Evolutionary conservation across 1,140 invertebrate species (phyloP), one percentile per base, ranked within the genome.

Genomic region (Parapsyche elsis): DNA sequence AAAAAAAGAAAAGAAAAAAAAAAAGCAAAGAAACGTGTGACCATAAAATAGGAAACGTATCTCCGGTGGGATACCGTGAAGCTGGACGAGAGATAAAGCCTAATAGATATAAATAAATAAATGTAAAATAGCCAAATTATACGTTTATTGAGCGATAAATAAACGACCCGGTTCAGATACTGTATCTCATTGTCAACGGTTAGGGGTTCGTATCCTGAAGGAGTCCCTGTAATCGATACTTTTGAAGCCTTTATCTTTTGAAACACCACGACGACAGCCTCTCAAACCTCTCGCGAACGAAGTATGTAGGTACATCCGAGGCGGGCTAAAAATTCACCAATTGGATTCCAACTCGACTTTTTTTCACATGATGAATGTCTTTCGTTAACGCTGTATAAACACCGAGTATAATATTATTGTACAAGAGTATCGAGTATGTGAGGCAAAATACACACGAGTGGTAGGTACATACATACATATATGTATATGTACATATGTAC

Each of bases 41-140:
- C 57, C 57, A 38, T 77, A 64, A 77, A 77, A 77, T 77, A 77
- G 57, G 24, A 77, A 67, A 24, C 64, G 64, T 12, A 67, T 26
- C 30, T 38, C 24, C 49, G 64, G 64, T 24, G 49, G 49, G 49
- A 12, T 53, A 53, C 24, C 23, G 30, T 38, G 64, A 67, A 24
- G 64, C 24, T 30, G 23, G 30, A 23, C 59, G 16, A 9, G 49
- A 77, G 75, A 77, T 77, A 77, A 64, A 12, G 12, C 10, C 75
- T 77, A 77, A 77, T 77, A 77, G 75, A 59, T 59, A 77, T 77
- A 77, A 77, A 77, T 77, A 77, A 77, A 77, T 77, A 77, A 77
- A 77, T 77, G 75, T 77, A 77, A 77, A 77, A 77, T 77, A 77
- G 57, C 59, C 75, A 77, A 77, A 77, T 77, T 77, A 77, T 77